Evolutionary conservation across 2,797 vertebrate genomes (phyloP), one percentile per base, ranked within the genome.

Genomic region (Pempheris klunzingeri): DNA sequence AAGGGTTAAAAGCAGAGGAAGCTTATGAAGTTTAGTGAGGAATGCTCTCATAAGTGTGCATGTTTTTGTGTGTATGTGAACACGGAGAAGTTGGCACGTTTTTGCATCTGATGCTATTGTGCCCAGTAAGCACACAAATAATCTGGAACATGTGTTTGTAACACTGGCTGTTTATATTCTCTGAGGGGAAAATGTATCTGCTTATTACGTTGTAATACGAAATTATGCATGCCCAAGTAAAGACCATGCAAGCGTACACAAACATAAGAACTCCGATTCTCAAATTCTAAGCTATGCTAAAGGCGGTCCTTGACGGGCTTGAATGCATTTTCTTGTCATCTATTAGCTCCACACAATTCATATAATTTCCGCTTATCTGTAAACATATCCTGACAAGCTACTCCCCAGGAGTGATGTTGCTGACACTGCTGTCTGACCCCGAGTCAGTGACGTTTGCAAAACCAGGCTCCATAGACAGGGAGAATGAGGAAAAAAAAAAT

Each of bases 171-270:
- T 85, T 89, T 82, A 87, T 74, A 62, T 73, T 78, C 69, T 75
- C 36, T 64, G 66, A 62, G 44, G 53, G 26, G 65, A 73, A 85
- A 80, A 82, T 34, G 32, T 55, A 83, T 83, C 69, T 75, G 80
- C 70, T 66, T 79, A 74, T 85, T 74, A 77, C 49, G 43, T 70
- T 58, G 58, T 57, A 80, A 85, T 71, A 49, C 30, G 77, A 78
- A 81, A 87, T 82, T 34, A 82, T 87, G 75, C 75, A 85, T 70
- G 79, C n/a, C 77, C 43, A 47, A 78, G 73, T 80, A 43, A 78
- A 80, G 87, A 77, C 43, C 64, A 74, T 61, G 68, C 64, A 83
- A 30, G 57, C 78, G 70, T 71, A 84, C 43, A 49, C 47, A 63
- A 72, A 82, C 50, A 30, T 74, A 74, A 78, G 58, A 26, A 43